A percentile compares a stretch with the other conserved stretches of the same genome.
Evolutionary conservation across 2,888 invertebrate species (phyloP).

Genomic region (Eupithecia dodoneata): DNA sequence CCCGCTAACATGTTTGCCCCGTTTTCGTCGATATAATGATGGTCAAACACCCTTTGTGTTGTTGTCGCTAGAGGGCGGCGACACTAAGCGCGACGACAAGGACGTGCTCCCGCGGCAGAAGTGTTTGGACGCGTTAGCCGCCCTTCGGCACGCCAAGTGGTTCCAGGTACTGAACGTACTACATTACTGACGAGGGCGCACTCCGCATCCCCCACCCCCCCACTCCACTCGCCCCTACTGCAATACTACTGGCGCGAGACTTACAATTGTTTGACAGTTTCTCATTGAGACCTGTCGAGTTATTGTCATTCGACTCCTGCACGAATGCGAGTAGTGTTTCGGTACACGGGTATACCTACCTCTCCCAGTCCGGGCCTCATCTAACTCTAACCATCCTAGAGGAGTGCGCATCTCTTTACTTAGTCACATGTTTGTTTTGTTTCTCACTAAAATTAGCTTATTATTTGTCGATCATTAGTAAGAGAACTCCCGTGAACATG

Average conservation of each 20-base stretch:
- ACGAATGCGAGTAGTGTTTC: not conserved
- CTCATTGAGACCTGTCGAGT: not conserved
- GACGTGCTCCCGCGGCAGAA: constrained; percentile 99
- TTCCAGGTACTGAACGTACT: constrained; percentile 94
- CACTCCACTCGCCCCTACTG: not conserved
- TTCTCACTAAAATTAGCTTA: constrained; percentile 52
- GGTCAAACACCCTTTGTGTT: constrained; percentile 91
- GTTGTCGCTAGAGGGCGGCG: constrained; percentile 85
- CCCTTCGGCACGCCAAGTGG: constrained; percentile 99
- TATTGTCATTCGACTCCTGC: not conserved
- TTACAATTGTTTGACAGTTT: not conserved
- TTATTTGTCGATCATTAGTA: constrained; percentile 49
- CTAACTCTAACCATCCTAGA: constrained; percentile 30
- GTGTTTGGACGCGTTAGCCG: constrained; percentile 99
- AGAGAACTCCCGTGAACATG: constrained; percentile 76
- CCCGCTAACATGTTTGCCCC: constrained; percentile 75
- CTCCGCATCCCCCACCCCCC: constrained; percentile 51
- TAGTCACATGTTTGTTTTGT: constrained; percentile 81
- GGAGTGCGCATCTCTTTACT: constrained; percentile 78
- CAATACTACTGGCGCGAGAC: not conserved
- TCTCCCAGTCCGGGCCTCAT: not conserved
- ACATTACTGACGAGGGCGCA: constrained; percentile 67
- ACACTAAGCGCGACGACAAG: constrained; percentile 90
- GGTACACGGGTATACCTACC: not conserved
- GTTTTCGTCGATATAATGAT: constrained; percentile 82